A percentile compares a stretch with the other conserved stretches of the same genome.
phyloP scores from a whole-genome alignment of 2,113 vertebrate species.

The Tautogolabrus adspersus region DNA sequence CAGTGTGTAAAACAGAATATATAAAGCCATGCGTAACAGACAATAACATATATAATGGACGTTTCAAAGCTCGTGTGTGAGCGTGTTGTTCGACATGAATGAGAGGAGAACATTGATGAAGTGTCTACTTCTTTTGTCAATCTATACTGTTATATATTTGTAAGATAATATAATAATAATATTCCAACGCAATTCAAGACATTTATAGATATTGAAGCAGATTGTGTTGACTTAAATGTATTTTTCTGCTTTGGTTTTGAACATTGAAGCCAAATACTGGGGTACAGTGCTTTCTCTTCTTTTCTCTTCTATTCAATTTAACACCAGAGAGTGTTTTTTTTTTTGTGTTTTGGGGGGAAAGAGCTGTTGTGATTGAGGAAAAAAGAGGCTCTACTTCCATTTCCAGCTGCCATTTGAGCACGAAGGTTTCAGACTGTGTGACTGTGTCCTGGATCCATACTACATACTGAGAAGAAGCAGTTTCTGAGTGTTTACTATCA shows the following conservation, averaged over 20 bases:
- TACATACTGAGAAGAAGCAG: neutral
- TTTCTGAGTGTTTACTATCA: neutral
- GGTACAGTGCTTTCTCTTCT: constrained; percentile 19
- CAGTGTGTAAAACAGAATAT: constrained; percentile 64
- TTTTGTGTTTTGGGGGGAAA: neutral
- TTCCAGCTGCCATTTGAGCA: constrained; percentile 8
- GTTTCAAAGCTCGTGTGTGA: constrained; percentile 56
- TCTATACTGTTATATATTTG: constrained; percentile 68
- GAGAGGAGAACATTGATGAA: constrained; percentile 34
- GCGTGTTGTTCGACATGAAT: constrained; percentile 50
- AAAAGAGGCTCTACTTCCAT: constrained; percentile 33
- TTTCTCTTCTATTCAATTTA: neutral
- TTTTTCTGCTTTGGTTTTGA: constrained; percentile 39
- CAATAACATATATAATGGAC: constrained; percentile 57
- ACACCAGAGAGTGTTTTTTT: neutral
- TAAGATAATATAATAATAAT: constrained; percentile 56
- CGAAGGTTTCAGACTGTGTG: neutral
- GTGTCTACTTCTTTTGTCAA: constrained; percentile 32
- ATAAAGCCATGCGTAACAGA: constrained; percentile 76
- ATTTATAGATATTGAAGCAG: constrained; percentile 43
- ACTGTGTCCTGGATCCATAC: neutral
- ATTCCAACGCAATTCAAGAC: constrained; percentile 54
- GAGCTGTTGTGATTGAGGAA: neutral
- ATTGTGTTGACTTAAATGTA: constrained; percentile 47
- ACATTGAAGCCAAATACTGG: constrained; percentile 54